Evolutionary conservation across 2,797 vertebrate species (phyloP), one percentile per base, ranked within the genome.

Genomic region (Semotilus atromaculatus): DNA sequence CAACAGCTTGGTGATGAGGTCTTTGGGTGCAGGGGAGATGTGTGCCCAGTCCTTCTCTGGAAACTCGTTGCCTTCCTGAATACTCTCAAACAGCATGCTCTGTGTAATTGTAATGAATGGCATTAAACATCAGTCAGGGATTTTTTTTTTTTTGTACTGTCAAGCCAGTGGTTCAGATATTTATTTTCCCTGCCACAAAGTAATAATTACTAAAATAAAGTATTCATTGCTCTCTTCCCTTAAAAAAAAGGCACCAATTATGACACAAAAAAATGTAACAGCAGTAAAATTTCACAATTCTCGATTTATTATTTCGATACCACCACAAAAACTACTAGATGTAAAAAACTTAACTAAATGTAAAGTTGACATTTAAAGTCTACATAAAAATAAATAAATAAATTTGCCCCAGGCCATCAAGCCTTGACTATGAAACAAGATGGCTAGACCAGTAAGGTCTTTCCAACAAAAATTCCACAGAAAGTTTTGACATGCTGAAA

Each of bases 61-160:
- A 86, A 98, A 99, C 91, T 97, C 97, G 0, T 99, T 98, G 81
- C 97, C 98, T 89, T 98, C 97, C 93, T 99, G 98, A 91, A 99
- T 99, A 89, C 98, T 98, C 91, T 99, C 97, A 31, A 99, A 99
- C 67, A 99, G 94, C 93, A 97, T 99, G 90, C 96, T 98, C 98
- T 99, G 67, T 29, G 45, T 14, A 11, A 73, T 66, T 38, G 18
- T 51, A n/a, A 81, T 58, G n/a, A n/a, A 60, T 26, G 18, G 40
- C 6, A 71, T 34, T 70, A 26, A 38, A 18, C 2, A 13, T 13
- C 21, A 68, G n/a, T 40, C 34, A 19, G 11, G 11, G 58, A 14
- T n/a, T n/a, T n/a, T n/a, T 29, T 60, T n/a, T n/a, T 5, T 21
- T 58, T n/a, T 1, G 2, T 16, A 29, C 26, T 7, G n/a, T 62